These are phyloP conservation scores for Heterodera filipjevi DNA, from an alignment of 2,888 invertebrate genomes.

Conservation along the genomic window DNA sequence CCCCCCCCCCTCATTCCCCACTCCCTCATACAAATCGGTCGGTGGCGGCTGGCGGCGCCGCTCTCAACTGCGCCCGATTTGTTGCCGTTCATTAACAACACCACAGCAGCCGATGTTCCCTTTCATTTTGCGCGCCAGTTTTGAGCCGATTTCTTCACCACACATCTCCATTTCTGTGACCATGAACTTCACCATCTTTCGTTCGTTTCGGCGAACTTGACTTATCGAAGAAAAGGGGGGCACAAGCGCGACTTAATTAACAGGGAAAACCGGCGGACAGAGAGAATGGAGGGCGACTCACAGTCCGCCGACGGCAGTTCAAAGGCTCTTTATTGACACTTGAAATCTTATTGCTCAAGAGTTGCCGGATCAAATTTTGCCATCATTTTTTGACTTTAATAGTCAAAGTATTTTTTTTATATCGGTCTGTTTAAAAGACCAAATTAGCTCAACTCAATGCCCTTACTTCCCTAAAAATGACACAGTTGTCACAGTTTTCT, in stretches of 20 bases:
- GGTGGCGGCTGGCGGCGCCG: not conserved
- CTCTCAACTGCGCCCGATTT: not conserved
- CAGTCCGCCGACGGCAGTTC: not conserved
- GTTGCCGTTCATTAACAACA: not conserved
- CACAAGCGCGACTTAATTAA: not conserved
- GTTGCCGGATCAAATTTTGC: no score
- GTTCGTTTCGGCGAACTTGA: not conserved
- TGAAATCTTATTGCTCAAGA: no score
- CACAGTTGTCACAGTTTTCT: no score
- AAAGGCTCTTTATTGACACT: no score
- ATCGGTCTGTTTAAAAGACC: no score
- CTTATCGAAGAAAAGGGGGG: not conserved
- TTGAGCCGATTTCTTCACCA: not conserved
- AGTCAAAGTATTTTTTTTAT: no score
- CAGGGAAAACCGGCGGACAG: not conserved
- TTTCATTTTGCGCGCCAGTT: not conserved
- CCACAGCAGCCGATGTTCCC: not conserved
- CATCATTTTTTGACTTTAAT: no score
- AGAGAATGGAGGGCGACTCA: not conserved
- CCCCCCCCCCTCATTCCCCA: not conserved
- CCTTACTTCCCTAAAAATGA: no score
- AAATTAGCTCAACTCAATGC: no score
- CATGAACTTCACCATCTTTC: not conserved
- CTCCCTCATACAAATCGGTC: no score
- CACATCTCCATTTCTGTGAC: not conserved